phyloP scores from a whole-genome alignment of 2,113 vertebrate species.

The Thoracochromis brauschi region DNA sequence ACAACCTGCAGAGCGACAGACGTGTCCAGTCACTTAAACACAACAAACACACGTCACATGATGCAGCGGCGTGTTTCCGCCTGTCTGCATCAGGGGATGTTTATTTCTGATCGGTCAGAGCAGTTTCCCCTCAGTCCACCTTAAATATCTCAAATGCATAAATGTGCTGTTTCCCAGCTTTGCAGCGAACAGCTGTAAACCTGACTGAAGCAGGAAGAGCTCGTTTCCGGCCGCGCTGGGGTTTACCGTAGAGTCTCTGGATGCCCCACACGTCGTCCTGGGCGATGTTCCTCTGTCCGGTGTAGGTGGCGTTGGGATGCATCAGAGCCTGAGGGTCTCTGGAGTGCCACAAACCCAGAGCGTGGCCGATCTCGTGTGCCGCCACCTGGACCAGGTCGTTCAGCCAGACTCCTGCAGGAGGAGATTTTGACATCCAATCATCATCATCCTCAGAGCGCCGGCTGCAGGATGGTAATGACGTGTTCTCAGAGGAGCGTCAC shows the following conservation, averaged over 20 bases:
- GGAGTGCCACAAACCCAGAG: conserved; percentile 79
- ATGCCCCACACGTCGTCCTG: conserved; percentile 79
- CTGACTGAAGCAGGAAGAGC: background rate
- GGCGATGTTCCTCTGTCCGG: conserved; percentile 70
- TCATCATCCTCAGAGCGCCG: background rate
- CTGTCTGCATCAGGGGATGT: background rate
- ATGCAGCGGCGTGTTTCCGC: background rate
- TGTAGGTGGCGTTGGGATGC: conserved; percentile 80
- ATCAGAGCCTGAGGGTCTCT: conserved; percentile 71
- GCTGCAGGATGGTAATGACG: background rate
- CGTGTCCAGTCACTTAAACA: background rate
- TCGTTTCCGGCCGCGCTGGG: background rate
- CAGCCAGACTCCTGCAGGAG: conserved; percentile 72
- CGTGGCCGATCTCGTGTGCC: conserved; percentile 79
- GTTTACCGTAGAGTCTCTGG: conserved; percentile 74
- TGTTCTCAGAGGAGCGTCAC: background rate
- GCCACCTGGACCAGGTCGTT: conserved; percentile 81
- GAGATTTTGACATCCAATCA: background rate
- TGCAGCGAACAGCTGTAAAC: background rate
- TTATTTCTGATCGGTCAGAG: background rate
- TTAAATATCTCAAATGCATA: background rate
- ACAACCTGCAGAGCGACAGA: conserved; percentile 54
- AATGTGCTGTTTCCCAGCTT: background rate
- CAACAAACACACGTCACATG: background rate
- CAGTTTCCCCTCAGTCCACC: background rate